These are phyloP conservation scores for Ophraella communa DNA, from an alignment of 2,888 invertebrate genomes.

Conservation along the genomic window DNA sequence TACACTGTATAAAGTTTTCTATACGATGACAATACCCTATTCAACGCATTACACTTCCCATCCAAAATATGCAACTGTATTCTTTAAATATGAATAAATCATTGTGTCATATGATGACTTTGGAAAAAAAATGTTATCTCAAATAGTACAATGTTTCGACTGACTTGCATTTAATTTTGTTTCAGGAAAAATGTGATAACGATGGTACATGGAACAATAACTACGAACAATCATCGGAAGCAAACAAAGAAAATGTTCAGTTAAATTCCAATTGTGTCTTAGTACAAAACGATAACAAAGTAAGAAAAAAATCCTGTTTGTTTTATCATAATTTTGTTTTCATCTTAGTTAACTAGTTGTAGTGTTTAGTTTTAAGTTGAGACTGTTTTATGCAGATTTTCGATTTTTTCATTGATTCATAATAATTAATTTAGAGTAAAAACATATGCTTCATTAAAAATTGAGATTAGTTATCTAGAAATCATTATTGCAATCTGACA, in stretches of 20 bases:
- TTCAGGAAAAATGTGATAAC: conserved; percentile 43
- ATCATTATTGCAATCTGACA: too few species aligned
- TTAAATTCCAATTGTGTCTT: conserved; percentile 38
- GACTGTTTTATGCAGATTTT: conserved; percentile 9
- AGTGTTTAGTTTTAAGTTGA: conserved; percentile 1
- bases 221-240: conserved; percentile 41
- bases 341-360: background rate
- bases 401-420: background rate
- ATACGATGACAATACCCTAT: background rate
- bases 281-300: conserved; percentile 37
- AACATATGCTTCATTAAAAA: too few species aligned
- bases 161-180: conserved; percentile 16
- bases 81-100: background rate
- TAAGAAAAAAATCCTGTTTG: conserved; percentile 31
- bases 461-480: too few species aligned
- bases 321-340: conserved; percentile 19
- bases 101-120: too few species aligned
- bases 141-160: too few species aligned
- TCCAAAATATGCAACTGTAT: background rate
- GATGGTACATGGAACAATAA: conserved; percentile 45
- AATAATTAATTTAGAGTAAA: background rate
- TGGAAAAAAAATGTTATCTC: too few species aligned
- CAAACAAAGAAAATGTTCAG: conserved; percentile 44
- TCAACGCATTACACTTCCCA: background rate
- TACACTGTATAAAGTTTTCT: background rate